Conservation (phyloP, 2,888 invertebrate genomes). For the Glaucopsyche alexis region DNA sequence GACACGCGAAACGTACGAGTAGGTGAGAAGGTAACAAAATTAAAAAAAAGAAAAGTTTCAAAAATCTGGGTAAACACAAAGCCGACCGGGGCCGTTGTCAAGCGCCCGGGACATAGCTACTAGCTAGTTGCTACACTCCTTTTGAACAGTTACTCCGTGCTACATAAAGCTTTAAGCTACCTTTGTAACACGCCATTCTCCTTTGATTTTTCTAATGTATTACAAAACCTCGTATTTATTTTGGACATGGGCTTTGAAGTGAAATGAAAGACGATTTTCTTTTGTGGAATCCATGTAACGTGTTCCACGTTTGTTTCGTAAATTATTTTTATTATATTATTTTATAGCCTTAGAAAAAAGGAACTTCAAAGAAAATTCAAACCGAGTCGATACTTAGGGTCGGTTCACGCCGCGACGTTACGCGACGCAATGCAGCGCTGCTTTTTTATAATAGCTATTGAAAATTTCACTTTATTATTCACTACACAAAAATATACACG, state of each 20-base stretch:
- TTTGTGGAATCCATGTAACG: slow-evolving; percentile 39
- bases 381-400: too few species aligned
- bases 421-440: too few species aligned
- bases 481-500: too few species aligned
- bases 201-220: slow-evolving; percentile 26
- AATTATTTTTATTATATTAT: not conserved
- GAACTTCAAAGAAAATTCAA: not conserved
- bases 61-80: not conserved
- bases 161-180: slow-evolving; percentile 13
- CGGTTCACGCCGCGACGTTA: too few species aligned
- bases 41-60: not conserved
- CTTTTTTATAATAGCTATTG: too few species aligned
- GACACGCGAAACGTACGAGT: not conserved
- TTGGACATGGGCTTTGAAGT: slow-evolving; percentile 21
- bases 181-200: slow-evolving; percentile 10
- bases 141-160: slow-evolving; percentile 17
- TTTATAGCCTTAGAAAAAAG: not conserved
- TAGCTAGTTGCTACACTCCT: not conserved
- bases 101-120: not conserved
- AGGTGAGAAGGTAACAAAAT: not conserved
- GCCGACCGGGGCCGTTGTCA: not conserved
- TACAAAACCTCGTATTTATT: slow-evolving; percentile 17
- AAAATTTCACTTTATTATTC: too few species aligned
- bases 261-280: slow-evolving; percentile 28
- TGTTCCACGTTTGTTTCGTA: not conserved